phyloP scores from a whole-genome alignment of 2,113 vertebrate genomes.

The Prietella phreatophila region DNA sequence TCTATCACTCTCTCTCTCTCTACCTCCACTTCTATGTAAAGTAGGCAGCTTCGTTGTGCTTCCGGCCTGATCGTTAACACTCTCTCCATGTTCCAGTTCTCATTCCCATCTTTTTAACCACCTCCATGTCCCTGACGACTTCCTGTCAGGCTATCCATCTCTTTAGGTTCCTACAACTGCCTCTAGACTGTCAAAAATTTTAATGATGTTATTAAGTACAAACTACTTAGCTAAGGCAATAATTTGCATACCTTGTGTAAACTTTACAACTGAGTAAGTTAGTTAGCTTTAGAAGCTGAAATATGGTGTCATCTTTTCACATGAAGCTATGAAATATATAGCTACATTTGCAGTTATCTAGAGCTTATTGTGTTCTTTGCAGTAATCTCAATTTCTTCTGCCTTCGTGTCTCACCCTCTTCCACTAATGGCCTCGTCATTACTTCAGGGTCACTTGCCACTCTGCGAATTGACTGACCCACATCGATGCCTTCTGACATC shows the following conservation, averaged over 20 bases:
- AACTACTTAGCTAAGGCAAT: neutral
- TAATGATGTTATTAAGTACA: neutral
- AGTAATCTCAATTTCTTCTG: neutral
- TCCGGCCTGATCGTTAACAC: slow-evolving; percentile 1
- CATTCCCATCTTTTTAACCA: neutral
- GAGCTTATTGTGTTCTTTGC: neutral
- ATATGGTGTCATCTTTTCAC: neutral
- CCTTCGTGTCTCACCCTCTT: neutral
- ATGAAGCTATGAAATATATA: neutral
- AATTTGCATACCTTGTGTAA: neutral
- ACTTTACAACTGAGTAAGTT: neutral
- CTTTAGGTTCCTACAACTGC: neutral
- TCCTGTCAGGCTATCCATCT: slow-evolving; percentile 2
- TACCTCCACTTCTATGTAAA: slow-evolving; percentile 26
- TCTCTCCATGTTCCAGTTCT: neutral
- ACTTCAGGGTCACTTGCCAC: slow-evolving; percentile 56
- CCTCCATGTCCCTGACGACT: neutral
- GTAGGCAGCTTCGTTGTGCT: neutral
- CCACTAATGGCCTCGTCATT: slow-evolving; percentile 52
- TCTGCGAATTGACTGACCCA: slow-evolving; percentile 65
- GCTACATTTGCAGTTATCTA: neutral
- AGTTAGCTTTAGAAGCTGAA: neutral
- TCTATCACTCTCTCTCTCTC: neutral
- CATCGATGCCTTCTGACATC: slow-evolving; percentile 61
- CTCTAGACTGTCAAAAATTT: neutral